Evolutionary conservation across 2,113 vertebrate species (phyloP), one percentile per base, ranked within the genome.

Genomic region (Oreochromis aureus): DNA sequence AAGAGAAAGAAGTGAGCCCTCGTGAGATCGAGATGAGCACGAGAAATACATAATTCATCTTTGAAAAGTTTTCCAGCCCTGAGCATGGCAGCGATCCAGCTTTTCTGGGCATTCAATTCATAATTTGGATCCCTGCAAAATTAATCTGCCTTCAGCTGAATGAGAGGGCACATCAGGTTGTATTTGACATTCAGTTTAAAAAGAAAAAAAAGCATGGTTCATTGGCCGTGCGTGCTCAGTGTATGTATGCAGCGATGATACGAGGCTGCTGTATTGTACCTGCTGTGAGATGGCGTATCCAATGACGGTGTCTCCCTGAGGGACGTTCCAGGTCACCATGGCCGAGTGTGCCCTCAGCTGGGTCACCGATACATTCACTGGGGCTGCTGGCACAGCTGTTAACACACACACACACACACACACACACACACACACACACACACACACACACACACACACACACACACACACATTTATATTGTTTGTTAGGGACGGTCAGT

Each of bases 281-380:
- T 99, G 98, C 95, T 99, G 98, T 5, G 98, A 97, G 94, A 99
- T 98, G 93, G 97, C 97, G 87, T 99, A 99, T 91, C 98, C 98
- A 56, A 99, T 99, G 95, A 99, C 97, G 24, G 97, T 95, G 2
- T 99, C 98, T 91, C 98, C 98, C 93, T 98, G 98, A 48, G 97
- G 98, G 66, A 99, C 96, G 24, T 98, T 98, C 98, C 98, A 99
- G 86, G 98, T 98, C 89, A 99, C 97, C 36, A 97, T 98, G 95
- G 98, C 98, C 6, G 98, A 99, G 92, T 98, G 97, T 24, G 97
- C 97, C 95, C 97, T 97, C 94, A 99, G 97, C 94, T 99, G 98
- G 5, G 97, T 98, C 95, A 99, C 97, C 2, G 98, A 98, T 83
- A 99, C 96, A 22, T 99, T 99, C 93, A 99, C 98, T 2, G 98